Evolutionary conservation across 2,888 invertebrate species (phyloP).

Genomic region (Odontocerum albicorne): DNA sequence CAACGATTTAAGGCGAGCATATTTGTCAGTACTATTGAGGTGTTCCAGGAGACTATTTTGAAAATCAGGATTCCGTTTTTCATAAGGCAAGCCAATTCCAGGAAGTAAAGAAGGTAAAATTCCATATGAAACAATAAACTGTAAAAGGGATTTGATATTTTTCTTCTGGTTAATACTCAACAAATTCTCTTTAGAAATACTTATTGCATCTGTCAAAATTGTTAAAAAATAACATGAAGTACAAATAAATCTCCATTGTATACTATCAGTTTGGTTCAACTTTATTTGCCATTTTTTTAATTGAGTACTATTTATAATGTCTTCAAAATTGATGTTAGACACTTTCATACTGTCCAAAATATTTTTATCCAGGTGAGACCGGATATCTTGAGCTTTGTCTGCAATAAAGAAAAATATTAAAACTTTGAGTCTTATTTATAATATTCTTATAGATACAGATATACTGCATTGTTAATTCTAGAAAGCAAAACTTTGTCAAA

Average conservation of each 20-base stretch:
- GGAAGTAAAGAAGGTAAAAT: constrained; percentile 66
- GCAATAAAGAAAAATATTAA: constrained; percentile 27
- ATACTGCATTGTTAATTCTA: too few species aligned
- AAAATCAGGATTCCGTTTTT: background rate
- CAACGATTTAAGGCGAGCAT: constrained; percentile 54
- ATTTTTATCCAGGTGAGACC: constrained; percentile 40
- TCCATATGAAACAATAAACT: constrained; percentile 66
- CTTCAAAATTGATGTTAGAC: constrained; percentile 27
- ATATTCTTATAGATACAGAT: too few species aligned
- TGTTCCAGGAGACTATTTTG: background rate
- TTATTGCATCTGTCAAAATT: constrained; percentile 44
- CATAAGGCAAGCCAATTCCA: constrained; percentile 57
- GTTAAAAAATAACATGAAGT: constrained; percentile 52
- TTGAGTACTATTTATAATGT: constrained; percentile 22
- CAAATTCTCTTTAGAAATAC: constrained; percentile 45
- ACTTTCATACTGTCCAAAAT: constrained; percentile 37
- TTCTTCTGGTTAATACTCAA: constrained; percentile 71
- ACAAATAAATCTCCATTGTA: constrained; percentile 47
- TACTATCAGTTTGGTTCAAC: constrained; percentile 29
- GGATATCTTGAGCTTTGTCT: constrained; percentile 40
- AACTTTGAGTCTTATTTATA: too few species aligned
- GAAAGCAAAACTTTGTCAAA: too few species aligned
- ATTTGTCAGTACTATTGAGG: constrained; percentile 46
- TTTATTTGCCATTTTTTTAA: too few species aligned
- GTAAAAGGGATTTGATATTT: constrained; percentile 61